Evolutionary conservation across 2,888 invertebrate species (phyloP).

Genomic region (Plemyria rubiginata): DNA sequence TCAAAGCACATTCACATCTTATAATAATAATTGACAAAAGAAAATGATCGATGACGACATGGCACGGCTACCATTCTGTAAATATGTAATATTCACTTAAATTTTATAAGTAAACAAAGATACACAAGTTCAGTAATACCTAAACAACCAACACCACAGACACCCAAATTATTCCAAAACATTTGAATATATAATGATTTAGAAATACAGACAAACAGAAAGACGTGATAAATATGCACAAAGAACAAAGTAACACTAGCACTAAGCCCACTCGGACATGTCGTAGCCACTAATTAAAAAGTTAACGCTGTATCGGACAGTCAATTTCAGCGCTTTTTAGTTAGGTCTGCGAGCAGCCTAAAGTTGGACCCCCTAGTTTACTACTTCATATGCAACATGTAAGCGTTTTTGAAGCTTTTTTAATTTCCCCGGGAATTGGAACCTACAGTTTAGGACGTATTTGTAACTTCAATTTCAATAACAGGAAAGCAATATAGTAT

Average conservation of each 20-base stretch:
- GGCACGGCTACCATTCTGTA: no score
- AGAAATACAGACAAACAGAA: not conserved
- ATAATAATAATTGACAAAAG: no score
- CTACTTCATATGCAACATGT: slow-evolving; percentile 43
- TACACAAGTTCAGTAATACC: no score
- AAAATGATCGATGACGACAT: no score
- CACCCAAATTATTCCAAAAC: no score
- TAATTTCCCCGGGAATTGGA: slow-evolving; percentile 40
- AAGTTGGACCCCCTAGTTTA: slow-evolving; percentile 43
- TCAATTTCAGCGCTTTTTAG: slow-evolving; percentile 47
- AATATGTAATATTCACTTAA: no score
- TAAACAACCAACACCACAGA: no score
- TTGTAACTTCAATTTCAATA: slow-evolving; percentile 43
- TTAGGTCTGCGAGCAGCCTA: slow-evolving; percentile 32
- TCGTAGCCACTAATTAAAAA: slow-evolving; percentile 42
- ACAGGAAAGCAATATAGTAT: slow-evolving; percentile 37
- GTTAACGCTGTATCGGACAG: slow-evolving; percentile 42
- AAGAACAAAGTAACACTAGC: slow-evolving; percentile 17
- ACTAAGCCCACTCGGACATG: slow-evolving; percentile 21
- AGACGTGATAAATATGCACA: not conserved
- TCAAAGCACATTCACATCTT: no score
- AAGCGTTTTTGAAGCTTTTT: slow-evolving; percentile 35
- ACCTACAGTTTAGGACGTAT: slow-evolving; percentile 37
- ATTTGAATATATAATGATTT: no score
- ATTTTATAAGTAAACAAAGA: no score